phyloP scores from a whole-genome alignment of 2,888 invertebrate genomes.

The Lasioglossum oenotherae region DNA sequence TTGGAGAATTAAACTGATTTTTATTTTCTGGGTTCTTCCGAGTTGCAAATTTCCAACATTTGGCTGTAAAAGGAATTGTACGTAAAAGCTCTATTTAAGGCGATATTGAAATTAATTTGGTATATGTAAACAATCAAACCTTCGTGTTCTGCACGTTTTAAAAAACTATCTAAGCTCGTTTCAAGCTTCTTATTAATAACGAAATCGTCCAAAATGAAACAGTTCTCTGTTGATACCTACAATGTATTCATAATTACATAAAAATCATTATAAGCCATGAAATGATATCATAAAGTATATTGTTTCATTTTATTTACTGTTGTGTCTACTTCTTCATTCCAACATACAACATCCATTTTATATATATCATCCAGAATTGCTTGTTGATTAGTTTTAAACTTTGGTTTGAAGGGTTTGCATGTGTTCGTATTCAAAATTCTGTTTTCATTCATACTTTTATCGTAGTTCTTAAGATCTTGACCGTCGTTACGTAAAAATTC shows the following conservation, averaged over 20 bases:
- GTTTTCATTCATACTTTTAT: constrained; percentile 32
- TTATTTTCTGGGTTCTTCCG: constrained; percentile 37
- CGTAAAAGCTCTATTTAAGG: constrained; percentile 49
- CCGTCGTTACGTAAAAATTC: constrained; percentile 5
- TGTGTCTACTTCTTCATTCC: constrained; percentile 49
- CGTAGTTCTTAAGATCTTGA: constrained; percentile 39
- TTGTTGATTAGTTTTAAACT: constrained; percentile 62
- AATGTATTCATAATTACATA: constrained; percentile 14
- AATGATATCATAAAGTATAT: constrained; percentile 16
- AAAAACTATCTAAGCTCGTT: constrained; percentile 69
- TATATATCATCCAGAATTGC: constrained; percentile 73
- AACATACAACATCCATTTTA: constrained; percentile 74
- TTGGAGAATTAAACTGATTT: constrained; percentile 21
- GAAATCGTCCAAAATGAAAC: constrained; percentile 56
- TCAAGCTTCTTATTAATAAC: constrained; percentile 64
- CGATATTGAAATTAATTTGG: constrained; percentile 44
- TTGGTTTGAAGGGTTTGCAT: constrained; percentile 25
- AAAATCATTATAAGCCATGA: neutral
- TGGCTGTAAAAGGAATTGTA: constrained; percentile 17
- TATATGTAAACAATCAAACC: constrained; percentile 44
- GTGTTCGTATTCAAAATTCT: constrained; percentile 16
- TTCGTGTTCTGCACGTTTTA: constrained; percentile 67
- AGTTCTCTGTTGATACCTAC: constrained; percentile 25
- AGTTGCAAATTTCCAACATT: constrained; percentile 36
- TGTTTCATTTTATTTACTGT: constrained; percentile 17